phyloP scores from a whole-genome alignment of 2,797 vertebrate genomes.

The Euphonia xanthogaster region DNA sequence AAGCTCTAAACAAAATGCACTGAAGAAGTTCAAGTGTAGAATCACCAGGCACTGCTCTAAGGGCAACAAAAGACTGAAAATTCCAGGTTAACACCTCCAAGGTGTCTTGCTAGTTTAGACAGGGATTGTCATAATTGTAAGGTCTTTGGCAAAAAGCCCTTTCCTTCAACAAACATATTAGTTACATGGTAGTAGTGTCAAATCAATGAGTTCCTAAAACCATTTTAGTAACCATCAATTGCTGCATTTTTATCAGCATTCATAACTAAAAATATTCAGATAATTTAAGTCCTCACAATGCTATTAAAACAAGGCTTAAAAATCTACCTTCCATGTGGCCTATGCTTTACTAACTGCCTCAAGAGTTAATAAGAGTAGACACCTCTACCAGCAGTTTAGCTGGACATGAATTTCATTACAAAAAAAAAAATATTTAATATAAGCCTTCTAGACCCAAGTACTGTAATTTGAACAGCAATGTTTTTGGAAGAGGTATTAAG shows the following conservation, averaged over 20 bases:
- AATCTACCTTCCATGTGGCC: not conserved
- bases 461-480: conserved; percentile 58
- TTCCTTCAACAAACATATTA: not conserved
- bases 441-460: conserved; percentile 29
- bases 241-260: not conserved
- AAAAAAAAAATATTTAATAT: not conserved
- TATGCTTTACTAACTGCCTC: not conserved
- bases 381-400: not conserved
- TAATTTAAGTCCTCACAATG: not conserved
- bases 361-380: not conserved
- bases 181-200: not conserved
- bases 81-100: not conserved
- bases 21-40: not conserved
- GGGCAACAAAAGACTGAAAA: not conserved
- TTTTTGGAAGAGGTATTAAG: conserved; percentile 40
- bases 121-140: not conserved
- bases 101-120: not conserved
- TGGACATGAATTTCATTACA: not conserved
- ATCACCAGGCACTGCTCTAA: not conserved
- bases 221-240: not conserved
- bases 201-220: not conserved
- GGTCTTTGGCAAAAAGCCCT: not conserved
- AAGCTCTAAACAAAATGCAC: not conserved
- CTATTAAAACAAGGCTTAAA: not conserved
- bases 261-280: not conserved